These are phyloP conservation scores for Battus philenor DNA, from an alignment of 1,140 invertebrate species.

Conservation along the genomic window DNA sequence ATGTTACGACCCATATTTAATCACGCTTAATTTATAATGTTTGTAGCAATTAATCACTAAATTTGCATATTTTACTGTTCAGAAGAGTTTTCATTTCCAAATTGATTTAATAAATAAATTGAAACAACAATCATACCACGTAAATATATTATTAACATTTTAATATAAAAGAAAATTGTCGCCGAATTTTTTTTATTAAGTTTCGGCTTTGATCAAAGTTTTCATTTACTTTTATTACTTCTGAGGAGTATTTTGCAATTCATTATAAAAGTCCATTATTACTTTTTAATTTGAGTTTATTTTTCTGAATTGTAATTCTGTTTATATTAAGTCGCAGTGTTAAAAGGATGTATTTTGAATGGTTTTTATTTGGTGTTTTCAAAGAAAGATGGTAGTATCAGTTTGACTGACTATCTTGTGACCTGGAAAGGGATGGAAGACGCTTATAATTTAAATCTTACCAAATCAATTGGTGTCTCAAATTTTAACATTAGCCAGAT, in stretches of 20 bases:
- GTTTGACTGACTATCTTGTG: constrained; percentile 71
- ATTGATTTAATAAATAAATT: too few species aligned
- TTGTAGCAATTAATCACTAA: background rate
- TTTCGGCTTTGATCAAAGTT: constrained; percentile 5
- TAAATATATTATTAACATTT: too few species aligned
- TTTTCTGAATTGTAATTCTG: constrained; percentile 1
- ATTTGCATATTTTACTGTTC: too few species aligned
- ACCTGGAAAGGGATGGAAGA: constrained; percentile 78
- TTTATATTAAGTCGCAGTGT: constrained; percentile 11
- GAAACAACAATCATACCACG: too few species aligned
- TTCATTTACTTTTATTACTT: constrained; percentile 7
- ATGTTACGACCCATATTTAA: background rate
- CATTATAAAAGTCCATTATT: constrained; percentile 12
- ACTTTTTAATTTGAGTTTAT: constrained; percentile 3
- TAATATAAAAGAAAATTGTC: too few species aligned
- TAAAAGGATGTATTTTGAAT: constrained; percentile 17
- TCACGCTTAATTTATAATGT: background rate
- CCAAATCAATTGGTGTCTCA: constrained; percentile 85
- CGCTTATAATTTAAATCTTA: constrained; percentile 73
- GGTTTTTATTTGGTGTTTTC: too few species aligned
- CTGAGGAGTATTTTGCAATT: constrained; percentile 4
- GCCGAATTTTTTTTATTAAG: background rate
- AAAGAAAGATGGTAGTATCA: constrained; percentile 52
- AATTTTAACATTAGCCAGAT: constrained; percentile 90
- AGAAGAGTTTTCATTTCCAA: too few species aligned